Percentiles rank a stretch among this genome's conserved stretches.
Conservation (phyloP, 2,888 invertebrate genomes). For the Schizotus pectinicornis region DNA sequence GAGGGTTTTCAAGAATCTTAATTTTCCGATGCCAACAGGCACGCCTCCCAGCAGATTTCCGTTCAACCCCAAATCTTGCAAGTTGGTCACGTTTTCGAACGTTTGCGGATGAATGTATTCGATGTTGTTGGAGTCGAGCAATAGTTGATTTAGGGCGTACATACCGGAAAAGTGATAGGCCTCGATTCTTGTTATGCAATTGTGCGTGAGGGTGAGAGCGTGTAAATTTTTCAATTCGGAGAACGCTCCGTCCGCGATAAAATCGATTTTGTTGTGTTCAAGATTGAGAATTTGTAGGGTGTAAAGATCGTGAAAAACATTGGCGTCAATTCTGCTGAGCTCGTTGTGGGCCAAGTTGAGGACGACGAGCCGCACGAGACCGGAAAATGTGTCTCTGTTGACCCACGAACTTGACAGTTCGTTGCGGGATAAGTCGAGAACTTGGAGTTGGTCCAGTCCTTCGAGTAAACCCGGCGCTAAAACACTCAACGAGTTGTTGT, state of each 20-base stretch:
- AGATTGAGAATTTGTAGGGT: constrained; percentile 77
- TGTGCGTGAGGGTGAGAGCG: constrained; percentile 75
- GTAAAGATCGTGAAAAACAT: constrained; percentile 76
- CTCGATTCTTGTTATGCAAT: constrained; percentile 72
- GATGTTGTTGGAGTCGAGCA: constrained; percentile 77
- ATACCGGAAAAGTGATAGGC: constrained; percentile 75
- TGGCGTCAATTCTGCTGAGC: constrained; percentile 72
- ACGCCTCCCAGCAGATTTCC: constrained; percentile 74
- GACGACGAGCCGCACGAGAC: constrained; percentile 74
- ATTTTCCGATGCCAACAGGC: constrained; percentile 72
- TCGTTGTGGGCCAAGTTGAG: constrained; percentile 77
- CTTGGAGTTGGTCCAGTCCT: constrained; percentile 74
- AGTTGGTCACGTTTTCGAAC: constrained; percentile 78
- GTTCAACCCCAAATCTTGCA: constrained; percentile 78
- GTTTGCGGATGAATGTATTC: constrained; percentile 71
- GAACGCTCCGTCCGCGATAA: constrained; percentile 77
- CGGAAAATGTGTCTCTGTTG: constrained; percentile 77
- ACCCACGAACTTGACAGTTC: constrained; percentile 80
- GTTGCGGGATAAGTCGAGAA: constrained; percentile 76
- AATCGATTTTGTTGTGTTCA: constrained; percentile 73
- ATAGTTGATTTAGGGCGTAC: constrained; percentile 74
- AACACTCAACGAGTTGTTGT: constrained; percentile 78
- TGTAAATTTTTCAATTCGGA: constrained; percentile 77
- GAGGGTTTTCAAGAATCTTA: constrained; percentile 75
- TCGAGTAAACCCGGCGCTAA: constrained; percentile 77